phyloP scores from a whole-genome alignment of 92 coral and sea anemone genomes.

The Meandrina meandrites region DNA sequence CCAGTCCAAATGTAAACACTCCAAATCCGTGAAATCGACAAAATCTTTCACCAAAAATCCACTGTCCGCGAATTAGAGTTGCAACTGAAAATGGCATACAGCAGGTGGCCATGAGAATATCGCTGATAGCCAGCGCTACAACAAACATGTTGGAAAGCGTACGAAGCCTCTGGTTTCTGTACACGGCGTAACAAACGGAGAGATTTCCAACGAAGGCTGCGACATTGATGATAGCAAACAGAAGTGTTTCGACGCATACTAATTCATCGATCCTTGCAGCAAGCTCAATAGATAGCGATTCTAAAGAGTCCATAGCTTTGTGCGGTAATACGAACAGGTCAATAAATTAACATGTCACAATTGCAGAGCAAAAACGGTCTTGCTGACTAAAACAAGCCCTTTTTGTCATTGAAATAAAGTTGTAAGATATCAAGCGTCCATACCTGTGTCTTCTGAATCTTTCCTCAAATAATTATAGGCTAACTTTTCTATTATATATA shows the following conservation, averaged over 20 bases:
- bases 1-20: constrained; percentile 56
- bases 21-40: constrained; percentile 67
- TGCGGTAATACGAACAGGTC: neutral
- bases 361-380: neutral
- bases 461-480: neutral
- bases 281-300: constrained; percentile 28
- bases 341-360: neutral
- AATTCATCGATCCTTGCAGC: neutral
- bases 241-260: constrained; percentile 41
- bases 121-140: constrained; percentile 68
- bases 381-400: neutral
- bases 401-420: neutral
- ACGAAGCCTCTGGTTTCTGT: constrained; percentile 58
- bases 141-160: constrained; percentile 61
- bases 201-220: constrained; percentile 62
- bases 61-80: constrained; percentile 54
- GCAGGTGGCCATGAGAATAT: constrained; percentile 59
- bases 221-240: constrained; percentile 39
- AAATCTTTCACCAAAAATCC: constrained; percentile 31
- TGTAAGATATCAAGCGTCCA: neutral
- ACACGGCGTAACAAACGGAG: constrained; percentile 58
- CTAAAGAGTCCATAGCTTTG: neutral
- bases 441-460: too few relatives aligned
- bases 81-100: constrained; percentile 66
- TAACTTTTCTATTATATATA: neutral